These are phyloP conservation scores for Montifringilla adamsi DNA, from an alignment of 2,113 vertebrate species.

Conservation along the genomic window DNA sequence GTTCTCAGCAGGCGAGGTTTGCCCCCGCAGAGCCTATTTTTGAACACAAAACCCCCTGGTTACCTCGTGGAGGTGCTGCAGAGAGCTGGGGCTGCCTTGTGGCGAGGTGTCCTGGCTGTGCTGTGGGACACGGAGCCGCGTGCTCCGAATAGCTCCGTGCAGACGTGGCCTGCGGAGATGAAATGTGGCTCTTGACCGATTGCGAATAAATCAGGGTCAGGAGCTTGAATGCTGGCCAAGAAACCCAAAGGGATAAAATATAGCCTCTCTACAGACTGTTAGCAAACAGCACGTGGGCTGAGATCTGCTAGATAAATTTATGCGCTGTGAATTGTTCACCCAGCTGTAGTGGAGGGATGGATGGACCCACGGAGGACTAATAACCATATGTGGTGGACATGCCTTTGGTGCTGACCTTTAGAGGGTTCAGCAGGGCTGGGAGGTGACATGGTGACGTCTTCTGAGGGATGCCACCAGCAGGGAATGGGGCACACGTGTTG, in stretches of 20 bases:
- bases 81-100: neutral
- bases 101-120: neutral
- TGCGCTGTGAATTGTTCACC: slow-evolving; percentile 63
- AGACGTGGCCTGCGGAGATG: slow-evolving; percentile 13
- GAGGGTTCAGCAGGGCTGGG: neutral
- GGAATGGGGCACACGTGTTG: neutral
- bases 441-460: neutral
- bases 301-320: slow-evolving; percentile 67
- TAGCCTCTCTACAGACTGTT: slow-evolving; percentile 51
- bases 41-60: neutral
- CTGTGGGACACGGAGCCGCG: neutral
- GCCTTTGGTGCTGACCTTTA: slow-evolving; percentile 40
- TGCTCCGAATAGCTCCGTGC: neutral
- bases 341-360: slow-evolving; percentile 49
- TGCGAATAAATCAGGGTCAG: slow-evolving; percentile 63
- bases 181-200: slow-evolving; percentile 58
- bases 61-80: neutral
- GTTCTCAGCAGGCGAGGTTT: neutral
- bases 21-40: slow-evolving; percentile 39
- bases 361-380: slow-evolving; percentile 27
- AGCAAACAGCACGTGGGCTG: slow-evolving; percentile 65
- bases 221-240: slow-evolving; percentile 57
- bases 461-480: neutral
- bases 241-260: slow-evolving; percentile 69
- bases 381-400: slow-evolving; percentile 64